These are phyloP conservation scores for Apomyelois bistriatella DNA, from an alignment of 2,888 invertebrate species.

Conservation along the genomic window DNA sequence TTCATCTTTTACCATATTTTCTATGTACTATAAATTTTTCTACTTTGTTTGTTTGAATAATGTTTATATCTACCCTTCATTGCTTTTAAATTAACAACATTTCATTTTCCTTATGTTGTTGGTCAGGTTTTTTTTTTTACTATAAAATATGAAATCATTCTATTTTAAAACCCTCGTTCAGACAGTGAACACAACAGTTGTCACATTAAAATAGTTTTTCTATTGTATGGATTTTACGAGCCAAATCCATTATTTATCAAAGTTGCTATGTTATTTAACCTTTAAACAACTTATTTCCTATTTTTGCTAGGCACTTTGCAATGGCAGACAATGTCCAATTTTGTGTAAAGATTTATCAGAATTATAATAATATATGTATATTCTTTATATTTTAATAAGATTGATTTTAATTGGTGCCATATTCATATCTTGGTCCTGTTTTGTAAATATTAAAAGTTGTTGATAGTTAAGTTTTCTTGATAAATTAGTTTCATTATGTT, in stretches of 20 bases:
- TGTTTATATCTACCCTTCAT: neutral
- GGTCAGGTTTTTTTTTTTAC: constrained; percentile 14
- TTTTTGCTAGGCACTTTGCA: neutral
- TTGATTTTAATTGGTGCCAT: constrained; percentile 56
- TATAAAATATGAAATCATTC: neutral
- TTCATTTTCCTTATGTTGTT: constrained; percentile 5
- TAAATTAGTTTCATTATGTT: constrained; percentile 16
- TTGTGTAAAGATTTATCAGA: constrained; percentile 29
- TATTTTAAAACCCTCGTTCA: too few relatives aligned
- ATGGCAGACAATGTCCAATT: constrained; percentile 41
- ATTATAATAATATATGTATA: constrained; percentile 15
- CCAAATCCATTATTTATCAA: too few relatives aligned
- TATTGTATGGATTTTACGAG: too few relatives aligned
- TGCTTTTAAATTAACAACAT: neutral
- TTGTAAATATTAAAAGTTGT: constrained; percentile 34
- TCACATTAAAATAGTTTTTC: too few relatives aligned
- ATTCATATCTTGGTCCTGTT: constrained; percentile 34
- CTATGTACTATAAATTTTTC: too few relatives aligned
- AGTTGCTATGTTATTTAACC: too few relatives aligned
- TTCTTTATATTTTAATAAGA: too few relatives aligned
- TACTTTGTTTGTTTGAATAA: too few relatives aligned
- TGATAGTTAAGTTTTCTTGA: constrained; percentile 17
- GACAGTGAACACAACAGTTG: too few relatives aligned
- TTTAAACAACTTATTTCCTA: too few relatives aligned
- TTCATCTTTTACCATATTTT: too few relatives aligned